Evolutionary conservation across 2,113 vertebrate species (phyloP).

Genomic region (Manacus vitellinus): DNA sequence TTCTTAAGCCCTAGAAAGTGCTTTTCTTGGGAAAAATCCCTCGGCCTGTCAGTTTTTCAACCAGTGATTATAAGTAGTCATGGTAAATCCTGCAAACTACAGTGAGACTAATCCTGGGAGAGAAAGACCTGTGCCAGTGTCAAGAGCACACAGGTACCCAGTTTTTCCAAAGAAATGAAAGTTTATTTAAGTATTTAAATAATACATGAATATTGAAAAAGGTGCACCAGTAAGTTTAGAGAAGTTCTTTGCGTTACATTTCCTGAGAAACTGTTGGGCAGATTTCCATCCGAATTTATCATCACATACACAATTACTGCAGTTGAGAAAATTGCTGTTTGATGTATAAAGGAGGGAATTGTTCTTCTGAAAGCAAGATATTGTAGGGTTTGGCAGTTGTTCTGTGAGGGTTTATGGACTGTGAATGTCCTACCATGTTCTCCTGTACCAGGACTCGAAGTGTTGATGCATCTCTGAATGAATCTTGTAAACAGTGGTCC

Average conservation of each 20-base stretch:
- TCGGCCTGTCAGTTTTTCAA: slow-evolving; percentile 39
- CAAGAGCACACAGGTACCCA: not conserved
- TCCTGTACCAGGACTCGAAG: not conserved
- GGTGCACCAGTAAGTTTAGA: not conserved
- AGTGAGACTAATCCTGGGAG: slow-evolving; percentile 33
- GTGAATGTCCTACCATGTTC: slow-evolving; percentile 41
- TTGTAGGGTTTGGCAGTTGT: slow-evolving; percentile 19
- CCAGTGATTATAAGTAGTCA: slow-evolving; percentile 13
- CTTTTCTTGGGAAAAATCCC: slow-evolving; percentile 31
- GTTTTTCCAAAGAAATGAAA: not conserved
- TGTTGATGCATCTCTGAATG: slow-evolving; percentile 10
- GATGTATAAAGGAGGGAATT: slow-evolving; percentile 33
- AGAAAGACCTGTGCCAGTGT: not conserved
- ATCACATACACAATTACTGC: slow-evolving; percentile 13
- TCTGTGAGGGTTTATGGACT: slow-evolving; percentile 15
- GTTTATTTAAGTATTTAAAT: not conserved
- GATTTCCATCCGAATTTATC: slow-evolving; percentile 18
- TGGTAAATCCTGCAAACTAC: slow-evolving; percentile 44
- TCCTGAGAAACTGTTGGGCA: not conserved
- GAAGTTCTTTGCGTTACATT: not conserved
- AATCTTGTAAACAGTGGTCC: not conserved
- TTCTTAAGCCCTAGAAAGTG: slow-evolving; percentile 32
- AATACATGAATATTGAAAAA: not conserved
- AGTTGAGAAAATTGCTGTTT: slow-evolving; percentile 60
- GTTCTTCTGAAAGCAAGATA: slow-evolving; percentile 37